These are phyloP conservation scores for Clinocottus analis DNA, from an alignment of 2,113 vertebrate genomes.

Conservation along the genomic window DNA sequence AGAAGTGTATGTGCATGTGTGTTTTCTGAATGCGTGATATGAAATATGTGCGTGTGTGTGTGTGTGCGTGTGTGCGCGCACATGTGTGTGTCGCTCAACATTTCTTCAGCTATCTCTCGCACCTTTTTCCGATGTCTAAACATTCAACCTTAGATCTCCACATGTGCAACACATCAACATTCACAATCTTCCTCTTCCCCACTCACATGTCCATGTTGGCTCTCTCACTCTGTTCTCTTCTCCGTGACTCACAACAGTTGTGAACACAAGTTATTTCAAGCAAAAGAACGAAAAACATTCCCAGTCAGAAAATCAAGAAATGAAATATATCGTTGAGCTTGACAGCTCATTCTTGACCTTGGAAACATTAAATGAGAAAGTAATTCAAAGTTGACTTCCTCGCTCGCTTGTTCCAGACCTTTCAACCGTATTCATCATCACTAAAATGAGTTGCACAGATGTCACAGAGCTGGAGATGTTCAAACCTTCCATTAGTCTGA, in stretches of 20 bases:
- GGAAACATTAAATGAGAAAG: background rate
- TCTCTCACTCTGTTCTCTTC: background rate
- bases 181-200: constrained; percentile 3
- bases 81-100: background rate
- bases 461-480: background rate
- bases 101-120: background rate
- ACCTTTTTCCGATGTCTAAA: background rate
- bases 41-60: background rate
- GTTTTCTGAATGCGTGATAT: background rate
- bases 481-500: background rate
- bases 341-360: background rate
- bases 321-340: background rate
- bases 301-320: background rate
- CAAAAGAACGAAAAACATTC: background rate
- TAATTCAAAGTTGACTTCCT: background rate
- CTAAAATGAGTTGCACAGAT: background rate
- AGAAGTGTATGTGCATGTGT: constrained; percentile 6
- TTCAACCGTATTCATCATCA: background rate
- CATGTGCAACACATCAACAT: constrained; percentile 4
- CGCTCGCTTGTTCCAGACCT: background rate
- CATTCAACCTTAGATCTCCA: background rate
- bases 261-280: background rate
- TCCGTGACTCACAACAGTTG: background rate
- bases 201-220: constrained; percentile 2
- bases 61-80: background rate